Evolutionary conservation across 1,140 invertebrate species (phyloP).

Genomic region (Drosophila pseudoobscura): DNA sequence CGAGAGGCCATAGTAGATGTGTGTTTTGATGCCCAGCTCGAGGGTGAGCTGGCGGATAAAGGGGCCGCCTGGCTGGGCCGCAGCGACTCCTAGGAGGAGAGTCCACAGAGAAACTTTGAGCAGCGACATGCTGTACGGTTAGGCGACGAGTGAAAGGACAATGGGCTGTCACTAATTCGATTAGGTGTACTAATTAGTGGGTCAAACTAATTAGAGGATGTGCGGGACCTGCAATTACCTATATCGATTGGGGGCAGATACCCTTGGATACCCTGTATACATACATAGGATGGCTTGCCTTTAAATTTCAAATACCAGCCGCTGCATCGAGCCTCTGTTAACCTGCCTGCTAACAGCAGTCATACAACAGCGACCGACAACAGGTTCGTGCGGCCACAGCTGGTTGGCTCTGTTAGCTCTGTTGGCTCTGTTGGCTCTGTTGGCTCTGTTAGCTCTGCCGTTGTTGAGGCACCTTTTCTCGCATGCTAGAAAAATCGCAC

Average conservation of each 20-base stretch:
- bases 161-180: slow-evolving; percentile 1
- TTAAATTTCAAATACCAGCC: neutral
- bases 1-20: slow-evolving; percentile 16
- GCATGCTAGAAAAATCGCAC: slow-evolving; percentile 60
- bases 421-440: slow-evolving; percentile 4
- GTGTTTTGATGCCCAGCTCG: slow-evolving; percentile 6
- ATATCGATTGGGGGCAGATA: neutral
- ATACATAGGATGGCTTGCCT: no score
- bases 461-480: slow-evolving; percentile 37
- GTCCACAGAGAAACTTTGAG: neutral
- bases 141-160: slow-evolving; percentile 8
- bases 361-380: slow-evolving; percentile 50
- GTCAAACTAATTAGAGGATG: slow-evolving; percentile 4
- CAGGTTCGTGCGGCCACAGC: slow-evolving; percentile 45
- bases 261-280: no score
- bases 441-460: slow-evolving; percentile 1
- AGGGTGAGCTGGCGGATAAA: slow-evolving; percentile 13
- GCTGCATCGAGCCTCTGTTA: slow-evolving; percentile 4
- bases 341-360: slow-evolving; percentile 16
- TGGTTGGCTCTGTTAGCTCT: slow-evolving; percentile 14
- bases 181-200: slow-evolving; percentile 1
- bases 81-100: neutral
- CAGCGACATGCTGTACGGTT: slow-evolving; percentile 15
- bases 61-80: neutral
- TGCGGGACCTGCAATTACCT: neutral